These are phyloP conservation scores for Stenodema calcarata DNA, from an alignment of 2,888 invertebrate genomes.

Conservation along the genomic window DNA sequence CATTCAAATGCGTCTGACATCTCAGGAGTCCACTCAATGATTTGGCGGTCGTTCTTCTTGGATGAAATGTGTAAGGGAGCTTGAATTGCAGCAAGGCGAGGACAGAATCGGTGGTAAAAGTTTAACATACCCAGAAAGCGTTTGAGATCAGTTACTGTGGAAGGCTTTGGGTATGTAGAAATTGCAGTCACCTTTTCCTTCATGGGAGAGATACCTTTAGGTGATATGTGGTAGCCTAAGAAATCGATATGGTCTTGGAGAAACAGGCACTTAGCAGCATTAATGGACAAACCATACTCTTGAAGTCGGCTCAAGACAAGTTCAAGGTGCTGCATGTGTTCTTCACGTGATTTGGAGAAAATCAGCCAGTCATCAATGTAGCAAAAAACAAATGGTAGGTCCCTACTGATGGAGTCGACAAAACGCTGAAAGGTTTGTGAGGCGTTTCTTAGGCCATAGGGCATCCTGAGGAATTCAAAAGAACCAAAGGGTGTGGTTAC, in stretches of 20 bases:
- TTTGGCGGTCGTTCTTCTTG: conserved; percentile 54
- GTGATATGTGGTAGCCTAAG: conserved; percentile 47
- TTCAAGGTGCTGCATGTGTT: conserved; percentile 38
- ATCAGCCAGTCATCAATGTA: conserved; percentile 60
- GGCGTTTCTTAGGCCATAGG: conserved; percentile 55
- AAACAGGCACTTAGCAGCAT: conserved; percentile 32
- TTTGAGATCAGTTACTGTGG: conserved; percentile 6
- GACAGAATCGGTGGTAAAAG: conserved; percentile 48
- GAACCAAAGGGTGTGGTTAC: no score
- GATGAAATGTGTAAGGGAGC: conserved; percentile 49
- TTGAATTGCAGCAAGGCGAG: conserved; percentile 41
- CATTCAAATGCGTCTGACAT: conserved; percentile 49
- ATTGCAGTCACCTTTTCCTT: conserved; percentile 43
- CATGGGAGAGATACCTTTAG: conserved; percentile 40
- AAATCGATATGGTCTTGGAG: conserved; percentile 18
- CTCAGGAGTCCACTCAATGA: conserved; percentile 53
- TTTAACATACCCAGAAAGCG: conserved; percentile 45
- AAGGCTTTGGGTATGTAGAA: neutral
- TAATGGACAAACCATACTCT: conserved; percentile 27
- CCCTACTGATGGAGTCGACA: conserved; percentile 15
- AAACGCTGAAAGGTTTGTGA: conserved; percentile 53
- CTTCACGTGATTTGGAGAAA: conserved; percentile 48
- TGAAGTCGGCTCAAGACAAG: conserved; percentile 34
- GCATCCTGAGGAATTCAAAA: conserved; percentile 1
- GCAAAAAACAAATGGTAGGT: conserved; percentile 54